Evolutionary conservation across 23 tunicate genomes (phyloP).

Genomic region (Styela clava): DNA sequence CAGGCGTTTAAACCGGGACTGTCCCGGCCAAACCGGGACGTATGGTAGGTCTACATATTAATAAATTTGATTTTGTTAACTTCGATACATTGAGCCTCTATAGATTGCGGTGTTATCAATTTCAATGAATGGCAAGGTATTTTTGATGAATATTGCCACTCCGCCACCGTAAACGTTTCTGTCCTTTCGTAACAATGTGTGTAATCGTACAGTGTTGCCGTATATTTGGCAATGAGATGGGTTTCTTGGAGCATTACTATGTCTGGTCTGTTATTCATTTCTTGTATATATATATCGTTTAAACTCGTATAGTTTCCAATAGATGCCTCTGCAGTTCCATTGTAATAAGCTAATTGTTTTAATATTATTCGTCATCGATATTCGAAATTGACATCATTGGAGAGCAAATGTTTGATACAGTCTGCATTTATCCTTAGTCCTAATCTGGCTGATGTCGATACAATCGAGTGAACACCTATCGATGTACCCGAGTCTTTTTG

Average conservation of each 20-base stretch:
- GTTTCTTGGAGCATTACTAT: neutral
- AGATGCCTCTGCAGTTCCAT: neutral
- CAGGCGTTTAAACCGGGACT: neutral
- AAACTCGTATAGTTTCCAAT: neutral
- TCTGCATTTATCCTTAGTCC: neutral
- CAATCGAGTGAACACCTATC: neutral
- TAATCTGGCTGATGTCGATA: neutral
- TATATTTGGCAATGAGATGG: neutral
- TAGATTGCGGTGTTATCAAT: neutral
- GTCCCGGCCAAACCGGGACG: neutral
- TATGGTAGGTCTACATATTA: neutral
- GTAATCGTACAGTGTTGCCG: neutral
- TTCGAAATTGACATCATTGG: neutral
- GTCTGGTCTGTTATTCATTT: neutral
- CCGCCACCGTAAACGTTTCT: neutral
- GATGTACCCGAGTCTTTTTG: neutral
- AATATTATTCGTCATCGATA: neutral
- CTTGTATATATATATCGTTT: neutral
- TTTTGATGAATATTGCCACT: neutral
- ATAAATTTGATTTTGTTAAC: neutral
- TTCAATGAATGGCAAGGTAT: neutral
- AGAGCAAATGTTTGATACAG: neutral
- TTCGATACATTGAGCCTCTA: neutral
- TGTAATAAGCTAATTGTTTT: neutral
- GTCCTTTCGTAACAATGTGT: neutral